Evolutionary conservation across 2,113 vertebrate genomes (phyloP), one percentile per base, ranked within the genome.

Genomic region (Pelobates fuscus): DNA sequence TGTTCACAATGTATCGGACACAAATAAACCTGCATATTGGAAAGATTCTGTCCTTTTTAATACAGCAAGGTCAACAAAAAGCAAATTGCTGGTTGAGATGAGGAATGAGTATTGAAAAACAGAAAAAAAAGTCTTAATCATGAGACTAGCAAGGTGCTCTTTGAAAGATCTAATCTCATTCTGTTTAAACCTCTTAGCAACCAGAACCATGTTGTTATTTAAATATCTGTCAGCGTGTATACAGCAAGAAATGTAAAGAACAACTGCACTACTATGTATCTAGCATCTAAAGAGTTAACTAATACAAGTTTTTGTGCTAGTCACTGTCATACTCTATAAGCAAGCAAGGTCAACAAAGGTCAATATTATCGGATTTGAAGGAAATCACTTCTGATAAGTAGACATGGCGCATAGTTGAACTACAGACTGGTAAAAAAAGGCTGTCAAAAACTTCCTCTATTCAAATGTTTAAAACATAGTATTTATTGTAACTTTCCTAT

Each of bases 351-450:
- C 71, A 74, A 66, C 30, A 66, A 66, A 74, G 49, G 52, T 65
- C 62, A 55, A 64, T 73, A 25, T 66, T 65, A 74, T 66, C 44
- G 30, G 32, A 74, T 73, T 64, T 64, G 49, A 73, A 65, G 61
- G 55, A 73, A 73, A 73, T 71, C 71, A 73, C 46, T 73, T 66
- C 62, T 74, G 71, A 74, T 74, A 62, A 66, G 71, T 58, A 55
- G 37, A 64, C 27, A 65, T 46, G 71, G 30, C 26, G 52, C 43
- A 66, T 17, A 74, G 49, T 74, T 74, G 62, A 74, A 66, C 17
- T 44, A 66, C 49, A 43, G 23, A 66, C 71, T 29, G 17, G 71
- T 24, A 43, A 74, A 43, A 74, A 62, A 30, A 23, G 61, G 52
- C 61, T 74, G 17, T 7, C 23, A 43, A 43, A 57, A 14, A 24